Base-by-base conservation (phyloP, 2,888 invertebrate species). In the Colostygia pectinataria region DNA sequence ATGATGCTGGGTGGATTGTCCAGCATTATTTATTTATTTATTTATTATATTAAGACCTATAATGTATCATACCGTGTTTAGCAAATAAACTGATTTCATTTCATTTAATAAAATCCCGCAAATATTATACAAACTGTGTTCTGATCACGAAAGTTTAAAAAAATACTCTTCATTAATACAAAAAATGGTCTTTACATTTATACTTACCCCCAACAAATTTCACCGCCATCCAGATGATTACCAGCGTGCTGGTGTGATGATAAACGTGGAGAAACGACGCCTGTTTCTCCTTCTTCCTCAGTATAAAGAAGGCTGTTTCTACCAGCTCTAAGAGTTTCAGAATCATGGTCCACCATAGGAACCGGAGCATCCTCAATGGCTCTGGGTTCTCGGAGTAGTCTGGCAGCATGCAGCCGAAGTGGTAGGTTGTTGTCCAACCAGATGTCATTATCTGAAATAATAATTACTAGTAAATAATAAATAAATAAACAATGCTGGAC, bases 221-320 rank as follows among this genome's bases (percentile, higher is more conserved):
- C 25, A 92, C 85, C 0, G 83, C 91, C 0, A 91, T 58, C 92
- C 94, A 95, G 0, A 92, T 74, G 2, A 95, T 80, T 7, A 91
- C 68, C 24, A 93, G 71, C 0, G 94, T 91, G 37, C 92, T 88
- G 37, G 91, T 79, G 59, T 95, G 95, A 78, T 95, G 95, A 68
- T 95, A 95, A 1, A 95, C 80, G 61, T 95, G 95, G 33, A 95
- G 80, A 54, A 92, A 92, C 0, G 95, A 92, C 4, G 94, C 93
- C 80, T 95, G 95, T 32, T 91, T 91, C 50, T 92, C 87, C 71
- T 93, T 95, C 76, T 95, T 94, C 51, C 95, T 90, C 60, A 95
- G 70, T 8, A 94, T 80, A 68, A 95, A 95, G 73, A 95, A 93
- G 2, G 92, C 70, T 0, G 95, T 95, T 74, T 95, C 95, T 0